Evolutionary conservation across 2,113 vertebrate species (phyloP).

Genomic region (Ochotona curzoniae): DNA sequence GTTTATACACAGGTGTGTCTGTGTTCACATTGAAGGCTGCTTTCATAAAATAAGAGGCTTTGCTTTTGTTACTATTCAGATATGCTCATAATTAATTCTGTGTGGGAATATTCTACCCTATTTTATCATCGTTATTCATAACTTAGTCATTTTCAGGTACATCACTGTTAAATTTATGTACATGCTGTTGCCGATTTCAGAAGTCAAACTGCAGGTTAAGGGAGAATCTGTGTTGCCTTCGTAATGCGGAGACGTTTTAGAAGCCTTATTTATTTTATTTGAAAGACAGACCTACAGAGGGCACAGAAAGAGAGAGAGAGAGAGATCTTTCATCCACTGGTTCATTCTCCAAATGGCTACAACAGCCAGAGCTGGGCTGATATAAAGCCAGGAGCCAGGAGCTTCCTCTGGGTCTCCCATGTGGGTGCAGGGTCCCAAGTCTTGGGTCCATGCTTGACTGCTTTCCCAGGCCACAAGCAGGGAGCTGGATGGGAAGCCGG

Average conservation of each 20-base stretch:
- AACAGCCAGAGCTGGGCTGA: too few relatives aligned
- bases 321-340: too few relatives aligned
- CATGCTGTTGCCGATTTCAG: not conserved
- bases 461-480: too few relatives aligned
- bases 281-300: not conserved
- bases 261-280: not conserved
- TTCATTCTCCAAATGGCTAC: too few relatives aligned
- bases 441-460: too few relatives aligned
- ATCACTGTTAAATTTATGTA: not conserved
- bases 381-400: too few relatives aligned
- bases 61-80: not conserved
- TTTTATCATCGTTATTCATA: not conserved
- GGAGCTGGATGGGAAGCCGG: too few relatives aligned
- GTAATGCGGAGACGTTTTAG: not conserved
- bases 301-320: too few relatives aligned
- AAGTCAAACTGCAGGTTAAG: not conserved
- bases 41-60: not conserved
- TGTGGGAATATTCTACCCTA: not conserved
- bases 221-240: constrained; percentile 23
- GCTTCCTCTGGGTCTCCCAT: too few relatives aligned
- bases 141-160: not conserved
- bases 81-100: not conserved
- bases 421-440: too few relatives aligned
- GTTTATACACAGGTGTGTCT: not conserved
- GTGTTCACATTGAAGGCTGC: too few relatives aligned